Conservation (phyloP, 1,140 invertebrate species). For the Dinothrombium tinctorium region DNA sequence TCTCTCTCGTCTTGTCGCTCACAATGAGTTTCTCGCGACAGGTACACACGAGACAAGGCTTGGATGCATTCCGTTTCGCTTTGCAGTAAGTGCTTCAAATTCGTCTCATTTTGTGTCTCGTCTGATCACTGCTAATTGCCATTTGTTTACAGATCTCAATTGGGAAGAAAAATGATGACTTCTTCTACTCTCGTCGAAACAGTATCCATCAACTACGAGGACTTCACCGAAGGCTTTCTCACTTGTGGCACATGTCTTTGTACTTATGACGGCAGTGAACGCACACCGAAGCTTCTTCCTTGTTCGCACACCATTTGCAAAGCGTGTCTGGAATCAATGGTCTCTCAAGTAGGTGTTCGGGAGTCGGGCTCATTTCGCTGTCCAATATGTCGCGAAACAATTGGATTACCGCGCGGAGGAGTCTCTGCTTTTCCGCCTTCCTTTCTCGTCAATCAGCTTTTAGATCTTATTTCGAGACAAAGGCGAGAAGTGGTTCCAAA, state of each 20-base stretch:
- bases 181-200: slow-evolving; percentile 82
- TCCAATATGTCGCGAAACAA: slow-evolving; percentile 78
- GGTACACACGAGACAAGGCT: too few species aligned
- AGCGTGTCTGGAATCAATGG: slow-evolving; percentile 64
- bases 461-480: slow-evolving; percentile 76
- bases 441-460: slow-evolving; percentile 77
- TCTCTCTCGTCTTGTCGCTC: too few species aligned
- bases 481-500: slow-evolving; percentile 75
- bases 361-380: slow-evolving; percentile 54
- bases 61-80: too few species aligned
- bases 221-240: slow-evolving; percentile 89
- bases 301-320: slow-evolving; percentile 84
- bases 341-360: slow-evolving; percentile 33
- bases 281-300: slow-evolving; percentile 71
- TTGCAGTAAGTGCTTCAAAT: too few species aligned
- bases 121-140: too few species aligned
- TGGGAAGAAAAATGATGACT: too few species aligned
- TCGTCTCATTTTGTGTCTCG: too few species aligned
- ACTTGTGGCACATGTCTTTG: slow-evolving; percentile 86
- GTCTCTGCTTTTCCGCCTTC: slow-evolving; percentile 67
- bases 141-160: too few species aligned
- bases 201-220: slow-evolving; percentile 88
- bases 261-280: slow-evolving; percentile 66
- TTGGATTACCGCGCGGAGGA: slow-evolving; percentile 65
- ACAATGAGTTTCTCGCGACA: too few species aligned